Evolutionary conservation across 2,113 vertebrate species (phyloP).

Genomic region (Chelonoidis abingdonii): DNA sequence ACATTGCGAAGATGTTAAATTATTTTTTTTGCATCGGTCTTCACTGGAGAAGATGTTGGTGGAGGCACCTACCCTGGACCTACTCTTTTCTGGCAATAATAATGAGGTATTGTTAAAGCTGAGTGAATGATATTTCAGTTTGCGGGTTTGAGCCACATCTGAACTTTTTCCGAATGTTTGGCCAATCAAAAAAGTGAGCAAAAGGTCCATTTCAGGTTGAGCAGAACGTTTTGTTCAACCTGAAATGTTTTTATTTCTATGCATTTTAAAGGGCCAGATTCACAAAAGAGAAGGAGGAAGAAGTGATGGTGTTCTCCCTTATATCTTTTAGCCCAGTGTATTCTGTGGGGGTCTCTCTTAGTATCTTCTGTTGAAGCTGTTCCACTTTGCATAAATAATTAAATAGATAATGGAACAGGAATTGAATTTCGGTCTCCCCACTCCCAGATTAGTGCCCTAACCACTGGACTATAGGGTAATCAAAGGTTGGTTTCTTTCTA

Average conservation of each 20-base stretch:
- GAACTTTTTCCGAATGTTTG: background rate
- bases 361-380: background rate
- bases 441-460: background rate
- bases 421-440: background rate
- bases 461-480: background rate
- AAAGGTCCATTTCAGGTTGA: background rate
- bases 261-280: background rate
- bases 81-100: background rate
- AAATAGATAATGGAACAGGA: background rate
- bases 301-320: background rate
- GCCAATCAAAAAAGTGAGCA: background rate
- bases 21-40: background rate
- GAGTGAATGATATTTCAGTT: background rate
- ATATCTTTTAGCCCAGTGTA: background rate
- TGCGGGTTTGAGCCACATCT: too few relatives aligned
- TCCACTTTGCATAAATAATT: background rate
- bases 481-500: background rate
- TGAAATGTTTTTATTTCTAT: background rate
- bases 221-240: background rate
- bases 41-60: background rate
- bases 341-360: background rate
- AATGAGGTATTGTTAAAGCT: background rate
- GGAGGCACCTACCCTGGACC: background rate
- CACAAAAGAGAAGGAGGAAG: background rate
- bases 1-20: background rate